Base-by-base conservation (phyloP, 2,797 vertebrate genomes). In the Poecilia picta region DNA sequence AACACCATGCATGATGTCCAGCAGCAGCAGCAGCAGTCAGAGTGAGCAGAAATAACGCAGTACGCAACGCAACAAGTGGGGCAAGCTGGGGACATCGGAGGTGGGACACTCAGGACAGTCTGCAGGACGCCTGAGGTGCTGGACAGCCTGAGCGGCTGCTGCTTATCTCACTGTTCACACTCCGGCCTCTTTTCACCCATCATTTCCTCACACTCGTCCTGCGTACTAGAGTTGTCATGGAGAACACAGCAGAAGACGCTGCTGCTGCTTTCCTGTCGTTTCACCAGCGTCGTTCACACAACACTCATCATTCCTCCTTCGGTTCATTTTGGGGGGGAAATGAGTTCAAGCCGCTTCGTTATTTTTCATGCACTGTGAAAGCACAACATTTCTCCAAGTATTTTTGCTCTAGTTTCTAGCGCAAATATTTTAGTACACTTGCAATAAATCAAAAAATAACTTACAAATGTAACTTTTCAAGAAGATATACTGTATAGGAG, bases 181-280 rank as follows among this genome's bases (percentile, higher is more conserved):
- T 64, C 74, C 78, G 79, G 51, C 85, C 84, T 85, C 90, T 90
- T 91, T 83, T 83, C 76, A 89, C 71, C 66, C 73, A n/a, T 43
- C 77, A 91, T 90, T 94, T 95, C 93, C 95, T 91, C 83, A 43
- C 70, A 66, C 31, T 73, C 59, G 8, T 88, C 83, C 83, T 88
- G 74, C 87, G 82, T 72, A 83, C 86, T 82, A 74, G 5, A 72
- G 36, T 76, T 8, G 5, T 28, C 72, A 75, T 71, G 64, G 8
- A 47, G 5, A 36, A n/a, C 71, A 33, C 2, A 2, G 57, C 31
- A 31, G 12, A 31, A 59, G 13, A 36, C 13, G 15, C n/a, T 18
- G 57, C 28, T 15, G 57, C 57, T 31, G 13, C n/a, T 18, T 5
- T 49, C 5, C 5, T 46, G 8, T 59, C 28, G 11, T 4, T 59